Evolutionary conservation across 1,140 invertebrate genomes (phyloP), one percentile per base, ranked within the genome.

Genomic region (Penaeus vannamei): DNA sequence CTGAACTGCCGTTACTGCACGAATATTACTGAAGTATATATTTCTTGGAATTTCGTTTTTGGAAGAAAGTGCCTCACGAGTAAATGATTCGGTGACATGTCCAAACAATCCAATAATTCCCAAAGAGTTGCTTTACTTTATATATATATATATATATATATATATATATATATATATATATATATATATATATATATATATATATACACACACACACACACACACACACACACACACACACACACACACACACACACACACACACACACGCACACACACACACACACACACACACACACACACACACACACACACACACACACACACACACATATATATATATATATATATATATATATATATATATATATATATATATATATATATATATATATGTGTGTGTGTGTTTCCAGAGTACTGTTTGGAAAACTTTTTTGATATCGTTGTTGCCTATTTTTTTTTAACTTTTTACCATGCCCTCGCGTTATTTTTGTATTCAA

Each of bases 91-190:
- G n/a, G n/a, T n/a, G n/a, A n/a, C n/a, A n/a, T n/a, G n/a, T n/a
- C n/a, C n/a, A n/a, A n/a, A n/a, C n/a, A n/a, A n/a, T n/a, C n/a
- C n/a, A n/a, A n/a, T n/a, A n/a, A n/a, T n/a, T n/a, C n/a, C n/a
- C 29, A 69, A 69, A 22, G 3, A 8, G 66, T 14, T 69, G 29
- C 22, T 14, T 14, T 26, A 4, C 8, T 5, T 14, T 26, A 69
- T 69, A 69, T 69, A 69, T 69, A 69, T 69, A 69, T 69, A 69
- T 69, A 69, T 69, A 69, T 69, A 69, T 69, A 69, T 69, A 69
- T 69, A 69, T 69, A 69, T 69, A 69, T 69, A 69, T 69, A 69
- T 69, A 69, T 69, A 69, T 69, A 69, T 69, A 69, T 69, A 69
- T 69, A 69, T 69, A 69, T 69, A 69, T 69, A 69, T 69, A 69